phyloP scores from a whole-genome alignment of 2,888 invertebrate genomes.

The Limnephilus auricula region DNA sequence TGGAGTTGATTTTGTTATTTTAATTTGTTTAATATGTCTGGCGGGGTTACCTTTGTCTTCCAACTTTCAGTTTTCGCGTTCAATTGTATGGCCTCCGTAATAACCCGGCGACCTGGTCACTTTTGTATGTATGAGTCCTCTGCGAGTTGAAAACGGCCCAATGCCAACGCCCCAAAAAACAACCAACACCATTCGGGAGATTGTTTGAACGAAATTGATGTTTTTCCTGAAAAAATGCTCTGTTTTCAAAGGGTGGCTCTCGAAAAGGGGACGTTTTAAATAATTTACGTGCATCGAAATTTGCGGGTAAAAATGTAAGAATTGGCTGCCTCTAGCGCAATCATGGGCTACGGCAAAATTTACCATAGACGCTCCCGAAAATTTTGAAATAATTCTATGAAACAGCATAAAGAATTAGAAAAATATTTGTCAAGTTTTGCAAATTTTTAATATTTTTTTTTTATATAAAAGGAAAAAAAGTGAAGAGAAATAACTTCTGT shows the following conservation, averaged over 20 bases:
- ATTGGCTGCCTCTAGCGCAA: not conserved
- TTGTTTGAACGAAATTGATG: constrained; percentile 2
- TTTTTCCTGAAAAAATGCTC: not conserved
- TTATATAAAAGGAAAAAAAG: too few relatives aligned
- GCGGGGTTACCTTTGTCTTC: not conserved
- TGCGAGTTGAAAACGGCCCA: not conserved
- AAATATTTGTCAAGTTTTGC: too few relatives aligned
- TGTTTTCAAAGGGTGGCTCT: not conserved
- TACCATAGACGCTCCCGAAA: too few relatives aligned
- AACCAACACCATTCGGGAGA: not conserved
- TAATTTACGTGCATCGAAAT: not conserved
- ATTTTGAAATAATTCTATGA: too few relatives aligned
- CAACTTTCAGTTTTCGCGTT: not conserved
- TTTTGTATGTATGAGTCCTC: not conserved
- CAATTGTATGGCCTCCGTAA: not conserved
- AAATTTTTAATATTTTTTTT: too few relatives aligned
- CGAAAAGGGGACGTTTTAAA: not conserved
- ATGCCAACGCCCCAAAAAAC: not conserved
- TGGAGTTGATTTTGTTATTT: not conserved
- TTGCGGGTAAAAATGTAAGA: not conserved
- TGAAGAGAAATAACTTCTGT: too few relatives aligned
- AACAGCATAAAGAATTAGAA: too few relatives aligned
- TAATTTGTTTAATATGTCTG: not conserved
- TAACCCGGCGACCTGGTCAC: not conserved
- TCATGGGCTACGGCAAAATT: too few relatives aligned